Base-by-base conservation (phyloP, 2,888 invertebrate species). In the Zelleria hepariella region DNA sequence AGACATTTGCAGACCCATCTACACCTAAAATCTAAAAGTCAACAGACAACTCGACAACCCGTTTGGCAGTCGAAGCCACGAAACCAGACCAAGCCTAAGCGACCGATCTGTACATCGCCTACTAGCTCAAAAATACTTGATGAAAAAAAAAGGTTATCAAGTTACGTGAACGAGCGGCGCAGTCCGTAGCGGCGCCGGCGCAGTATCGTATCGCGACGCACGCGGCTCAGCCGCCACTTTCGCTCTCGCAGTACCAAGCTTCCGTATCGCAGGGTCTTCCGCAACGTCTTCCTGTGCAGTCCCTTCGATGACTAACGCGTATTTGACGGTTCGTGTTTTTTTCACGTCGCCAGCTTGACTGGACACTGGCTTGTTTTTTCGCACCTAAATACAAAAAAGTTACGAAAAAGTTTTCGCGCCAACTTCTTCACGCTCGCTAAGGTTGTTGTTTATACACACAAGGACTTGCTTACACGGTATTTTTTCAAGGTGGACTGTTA, bases 151-250 rank as follows among this genome's bases (percentile, higher is more conserved):
- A 32, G 27, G 55, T 42, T 58, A 63, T 62, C 62, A 65, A 67
- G 73, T 85, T 85, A 86, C 84, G 83, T 85, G 82, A 82, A 69
- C 81, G 75, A 70, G 66, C 67, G 66, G 68, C 67, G 67, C 60
- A 60, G 62, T 62, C 62, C 63, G 64, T 67, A 59, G 60, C 58
- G 65, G 61, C 65, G 67, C 67, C 72, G 63, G 65, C 61, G 68
- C 82, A 83, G 86, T 86, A 85, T 81, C 66, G 68, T 67, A 77
- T 68, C 70, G 81, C 73, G 74, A 72, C 82, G 83, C 85, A 74
- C 65, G 71, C 79, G 73, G 75, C 72, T 67, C 73, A 70, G 69
- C 67, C 73, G 71, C 82, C 23, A 87, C 86, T 86, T 86, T 86
- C 86, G 86, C 80, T 85, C 75, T 85, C 80, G 68, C 21, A 20